phyloP scores from a whole-genome alignment of 2,113 vertebrate genomes.

The Crotophaga sulcirostris region DNA sequence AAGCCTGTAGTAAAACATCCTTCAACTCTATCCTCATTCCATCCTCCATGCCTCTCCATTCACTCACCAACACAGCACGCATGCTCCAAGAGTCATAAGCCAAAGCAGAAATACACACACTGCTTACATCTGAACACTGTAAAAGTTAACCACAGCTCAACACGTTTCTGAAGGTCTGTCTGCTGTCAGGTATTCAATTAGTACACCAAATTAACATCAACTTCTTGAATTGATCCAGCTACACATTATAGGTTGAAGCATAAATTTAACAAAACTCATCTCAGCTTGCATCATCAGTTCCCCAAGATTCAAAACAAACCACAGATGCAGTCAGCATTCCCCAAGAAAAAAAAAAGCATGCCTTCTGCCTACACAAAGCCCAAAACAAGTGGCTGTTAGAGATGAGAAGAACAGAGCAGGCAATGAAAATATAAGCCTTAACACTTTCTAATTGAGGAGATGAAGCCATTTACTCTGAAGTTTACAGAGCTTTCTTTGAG shows the following conservation, averaged over 20 bases:
- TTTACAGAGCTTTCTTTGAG: neutral
- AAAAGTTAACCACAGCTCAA: neutral
- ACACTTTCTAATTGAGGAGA: neutral
- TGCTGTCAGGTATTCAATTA: neutral
- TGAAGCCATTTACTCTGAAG: neutral
- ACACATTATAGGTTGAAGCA: neutral
- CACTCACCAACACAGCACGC: neutral
- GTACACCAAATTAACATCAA: neutral
- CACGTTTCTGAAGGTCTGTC: neutral
- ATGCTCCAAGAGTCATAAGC: neutral
- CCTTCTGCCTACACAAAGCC: slow-evolving; percentile 9
- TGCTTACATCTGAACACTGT: neutral
- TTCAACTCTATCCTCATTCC: neutral
- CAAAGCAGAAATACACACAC: neutral
- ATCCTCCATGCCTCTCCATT: neutral
- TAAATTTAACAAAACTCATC: neutral
- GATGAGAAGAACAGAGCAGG: neutral
- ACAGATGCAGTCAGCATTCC: neutral
- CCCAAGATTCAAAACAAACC: neutral
- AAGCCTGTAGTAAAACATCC: neutral
- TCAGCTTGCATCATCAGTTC: neutral
- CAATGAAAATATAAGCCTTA: neutral
- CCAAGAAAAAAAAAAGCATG: neutral
- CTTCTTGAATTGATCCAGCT: neutral
- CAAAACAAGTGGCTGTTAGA: neutral